These are phyloP conservation scores for Anser cygnoides DNA, from an alignment of 2,113 vertebrate species.

Conservation along the genomic window DNA sequence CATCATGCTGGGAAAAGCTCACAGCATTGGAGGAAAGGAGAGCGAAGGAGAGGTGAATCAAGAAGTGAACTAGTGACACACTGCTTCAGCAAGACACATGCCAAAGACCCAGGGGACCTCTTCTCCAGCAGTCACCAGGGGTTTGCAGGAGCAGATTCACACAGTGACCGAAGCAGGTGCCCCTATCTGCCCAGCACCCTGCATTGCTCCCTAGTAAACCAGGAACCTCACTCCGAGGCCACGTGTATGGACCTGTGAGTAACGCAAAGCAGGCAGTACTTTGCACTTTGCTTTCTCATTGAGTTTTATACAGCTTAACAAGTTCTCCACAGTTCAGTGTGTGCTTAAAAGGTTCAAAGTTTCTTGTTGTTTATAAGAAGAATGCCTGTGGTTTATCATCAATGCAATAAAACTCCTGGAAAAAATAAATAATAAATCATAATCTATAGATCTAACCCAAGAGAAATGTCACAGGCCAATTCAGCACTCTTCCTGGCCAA, in stretches of 20 bases:
- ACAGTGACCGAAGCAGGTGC: not conserved
- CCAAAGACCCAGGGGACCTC: not conserved
- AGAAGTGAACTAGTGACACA: not conserved
- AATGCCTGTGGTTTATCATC: constrained; percentile 39
- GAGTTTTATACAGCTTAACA: constrained; percentile 32
- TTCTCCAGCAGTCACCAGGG: not conserved
- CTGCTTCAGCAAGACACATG: not conserved
- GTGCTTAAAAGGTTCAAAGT: constrained; percentile 55
- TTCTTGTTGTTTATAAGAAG: constrained; percentile 33
- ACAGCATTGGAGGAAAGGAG: not conserved
- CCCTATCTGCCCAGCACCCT: not conserved
- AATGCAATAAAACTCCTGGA: constrained; percentile 40
- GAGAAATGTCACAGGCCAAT: constrained; percentile 17
- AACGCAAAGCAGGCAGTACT: constrained; percentile 14
- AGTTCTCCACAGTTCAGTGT: not conserved
- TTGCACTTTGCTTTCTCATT: constrained; percentile 48
- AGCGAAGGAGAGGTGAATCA: not conserved
- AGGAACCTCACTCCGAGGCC: not conserved
- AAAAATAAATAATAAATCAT: not conserved
- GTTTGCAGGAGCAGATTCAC: not conserved
- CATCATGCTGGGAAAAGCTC: not conserved
- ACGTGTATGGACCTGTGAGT: not conserved
- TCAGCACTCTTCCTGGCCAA: not conserved
- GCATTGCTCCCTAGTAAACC: not conserved
- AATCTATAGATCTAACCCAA: constrained; percentile 3